Conservation (phyloP, 2,797 vertebrate genomes). For the Synanceia verrucosa region DNA sequence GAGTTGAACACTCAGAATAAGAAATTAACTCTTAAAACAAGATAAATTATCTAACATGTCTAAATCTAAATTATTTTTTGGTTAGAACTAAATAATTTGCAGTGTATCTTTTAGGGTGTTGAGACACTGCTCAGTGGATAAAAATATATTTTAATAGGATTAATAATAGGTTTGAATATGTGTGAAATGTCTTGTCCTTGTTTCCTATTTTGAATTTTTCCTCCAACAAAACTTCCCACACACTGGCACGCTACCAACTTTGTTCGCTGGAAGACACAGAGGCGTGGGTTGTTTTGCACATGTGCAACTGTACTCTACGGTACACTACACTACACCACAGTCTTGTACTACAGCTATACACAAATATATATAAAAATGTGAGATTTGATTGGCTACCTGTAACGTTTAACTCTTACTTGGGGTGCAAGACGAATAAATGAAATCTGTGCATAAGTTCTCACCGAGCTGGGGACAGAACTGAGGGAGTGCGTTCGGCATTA, state of each 20-base stretch:
- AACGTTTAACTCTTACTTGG: background rate
- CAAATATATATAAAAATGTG: background rate
- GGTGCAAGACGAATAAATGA: background rate
- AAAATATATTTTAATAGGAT: background rate
- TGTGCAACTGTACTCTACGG: too few relatives aligned
- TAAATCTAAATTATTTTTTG: too few relatives aligned
- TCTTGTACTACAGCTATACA: background rate
- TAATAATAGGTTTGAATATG: background rate
- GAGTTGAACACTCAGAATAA: too few relatives aligned
- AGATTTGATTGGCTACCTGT: background rate
- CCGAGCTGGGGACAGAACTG: conserved; percentile 92
- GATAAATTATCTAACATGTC: too few relatives aligned
- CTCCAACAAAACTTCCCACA: conserved; percentile 10
- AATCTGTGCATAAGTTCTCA: conserved; percentile 72
- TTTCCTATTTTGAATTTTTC: background rate
- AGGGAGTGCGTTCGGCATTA: conserved; percentile 92
- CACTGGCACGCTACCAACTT: background rate
- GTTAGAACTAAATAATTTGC: too few relatives aligned
- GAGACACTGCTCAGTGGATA: background rate
- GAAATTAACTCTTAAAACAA: too few relatives aligned
- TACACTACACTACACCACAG: background rate
- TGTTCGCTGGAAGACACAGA: conserved; percentile 14
- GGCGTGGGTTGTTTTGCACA: conserved; percentile 4
- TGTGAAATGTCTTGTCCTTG: background rate
- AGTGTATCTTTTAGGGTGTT: too few relatives aligned